A percentile compares a stretch with the other conserved stretches of the same genome.
phyloP scores from a whole-genome alignment of 2,888 invertebrate genomes.

The Apodemia hepburni region DNA sequence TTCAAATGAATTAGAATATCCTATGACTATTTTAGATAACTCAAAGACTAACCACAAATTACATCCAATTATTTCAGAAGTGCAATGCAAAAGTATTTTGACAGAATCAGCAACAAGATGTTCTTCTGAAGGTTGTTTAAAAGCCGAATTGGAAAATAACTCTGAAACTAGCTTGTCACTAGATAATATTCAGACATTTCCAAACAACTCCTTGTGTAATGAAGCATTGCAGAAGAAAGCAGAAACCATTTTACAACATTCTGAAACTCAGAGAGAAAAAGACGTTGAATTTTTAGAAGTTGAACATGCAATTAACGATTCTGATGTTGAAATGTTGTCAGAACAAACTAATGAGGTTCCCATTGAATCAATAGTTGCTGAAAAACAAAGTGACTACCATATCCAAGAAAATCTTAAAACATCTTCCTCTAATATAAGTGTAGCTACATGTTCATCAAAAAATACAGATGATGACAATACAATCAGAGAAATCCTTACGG shows the following conservation, averaged over 20 bases:
- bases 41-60: background rate
- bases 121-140: conserved; percentile 10
- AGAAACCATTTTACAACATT: background rate
- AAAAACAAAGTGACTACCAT: conserved; percentile 20
- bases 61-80: background rate
- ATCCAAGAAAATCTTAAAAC: conserved; percentile 40
- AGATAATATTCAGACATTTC: background rate
- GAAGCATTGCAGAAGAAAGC: background rate
- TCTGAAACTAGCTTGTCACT: background rate
- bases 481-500: conserved; percentile 55
- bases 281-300: conserved; percentile 6
- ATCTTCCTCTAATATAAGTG: conserved; percentile 37
- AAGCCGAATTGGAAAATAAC: background rate
- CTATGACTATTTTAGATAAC: background rate
- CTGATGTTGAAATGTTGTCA: conserved; percentile 45
- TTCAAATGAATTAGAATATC: background rate
- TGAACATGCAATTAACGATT: background rate
- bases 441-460: conserved; percentile 47
- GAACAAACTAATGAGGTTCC: conserved; percentile 35
- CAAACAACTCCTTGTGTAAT: background rate
- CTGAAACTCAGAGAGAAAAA: background rate
- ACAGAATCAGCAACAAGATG: background rate
- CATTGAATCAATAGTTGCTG: background rate
- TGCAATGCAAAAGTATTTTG: conserved; percentile 15
- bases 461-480: conserved; percentile 46